phyloP scores from a whole-genome alignment of 2,888 invertebrate species.

The Nephrocerus scutellatus region DNA sequence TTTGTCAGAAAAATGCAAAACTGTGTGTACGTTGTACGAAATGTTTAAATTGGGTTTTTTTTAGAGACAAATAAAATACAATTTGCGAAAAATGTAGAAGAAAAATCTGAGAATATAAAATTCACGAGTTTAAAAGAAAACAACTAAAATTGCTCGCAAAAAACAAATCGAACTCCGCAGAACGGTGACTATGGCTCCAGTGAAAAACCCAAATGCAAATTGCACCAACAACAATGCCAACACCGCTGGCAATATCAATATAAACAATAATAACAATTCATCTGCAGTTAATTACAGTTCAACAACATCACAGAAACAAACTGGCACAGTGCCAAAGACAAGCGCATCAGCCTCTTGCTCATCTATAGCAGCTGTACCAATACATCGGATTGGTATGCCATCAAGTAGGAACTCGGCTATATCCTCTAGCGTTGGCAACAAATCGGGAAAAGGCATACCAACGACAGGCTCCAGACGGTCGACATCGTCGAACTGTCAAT shows the following conservation, averaged over 20 bases:
- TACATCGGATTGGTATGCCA: conserved; percentile 1
- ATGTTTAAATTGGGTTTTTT: no score
- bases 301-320: conserved; percentile 39
- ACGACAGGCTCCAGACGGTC: conserved; percentile 4
- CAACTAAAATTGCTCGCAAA: conserved; percentile 17
- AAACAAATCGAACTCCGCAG: background rate
- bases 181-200: conserved; percentile 25
- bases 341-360: conserved; percentile 46
- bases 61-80: conserved; percentile 37
- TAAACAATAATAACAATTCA: background rate
- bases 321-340: conserved; percentile 64
- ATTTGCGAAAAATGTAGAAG: conserved; percentile 24
- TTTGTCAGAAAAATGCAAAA: no score
- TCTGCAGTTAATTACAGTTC: conserved; percentile 1
- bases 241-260: background rate
- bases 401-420: background rate
- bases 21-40: no score
- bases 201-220: conserved; percentile 24
- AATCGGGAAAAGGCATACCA: conserved; percentile 3
- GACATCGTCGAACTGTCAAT: conserved; percentile 4
- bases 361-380: conserved; percentile 8
- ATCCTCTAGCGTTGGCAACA: background rate
- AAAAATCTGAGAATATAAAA: background rate
- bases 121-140: conserved; percentile 18
- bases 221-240: conserved; percentile 11